Evolutionary conservation across 2,113 vertebrate species (phyloP), one percentile per base, ranked within the genome.

Genomic region (Lontra canadensis): DNA sequence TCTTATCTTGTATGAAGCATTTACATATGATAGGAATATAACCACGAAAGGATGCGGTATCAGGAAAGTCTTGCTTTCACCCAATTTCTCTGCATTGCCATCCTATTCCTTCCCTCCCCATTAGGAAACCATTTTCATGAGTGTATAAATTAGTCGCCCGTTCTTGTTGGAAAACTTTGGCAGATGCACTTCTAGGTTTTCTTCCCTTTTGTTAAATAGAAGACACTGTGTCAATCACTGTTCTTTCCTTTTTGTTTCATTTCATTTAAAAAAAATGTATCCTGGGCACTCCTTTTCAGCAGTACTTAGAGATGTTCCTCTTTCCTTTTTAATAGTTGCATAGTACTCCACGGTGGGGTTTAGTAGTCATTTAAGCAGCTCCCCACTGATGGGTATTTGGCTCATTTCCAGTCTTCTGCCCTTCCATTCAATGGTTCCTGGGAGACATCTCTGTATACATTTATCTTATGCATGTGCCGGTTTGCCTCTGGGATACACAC

Each of bases 61-160:
- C 21, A 47, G 25, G 55, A 59, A 85, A 42, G 0, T 17, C 5
- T 78, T 59, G 21, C 82, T 82, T 91, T 39, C 9, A 29, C 3
- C 2, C 1, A 42, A 25, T 29, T 31, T 57, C 0, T 17, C 12
- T 4, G 4, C 13, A 7, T 1, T 6, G 9, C 0, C 10, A 6
- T 26, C 1, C 1, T 13, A 21, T 90, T 52, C 7, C 49, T 61
- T 82, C 25, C 7, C 0, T 44, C 1, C 81, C 20, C 26, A 55
- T 0, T 55, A 1, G 15, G 6, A 3, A 47, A 14, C 7, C 15
- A 47, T 11, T 55, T 63, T 61, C 9, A 44, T 9, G 39, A 55
- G 23, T 12, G 69, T 49, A 65, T 79, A 20, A 20, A 15, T 90
- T 76, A 57, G 57, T 23, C 4, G 88, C 52, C 12, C 7, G 2